phyloP scores from a whole-genome alignment of 2,888 invertebrate species.

The Pachycephus smyrnensis region DNA sequence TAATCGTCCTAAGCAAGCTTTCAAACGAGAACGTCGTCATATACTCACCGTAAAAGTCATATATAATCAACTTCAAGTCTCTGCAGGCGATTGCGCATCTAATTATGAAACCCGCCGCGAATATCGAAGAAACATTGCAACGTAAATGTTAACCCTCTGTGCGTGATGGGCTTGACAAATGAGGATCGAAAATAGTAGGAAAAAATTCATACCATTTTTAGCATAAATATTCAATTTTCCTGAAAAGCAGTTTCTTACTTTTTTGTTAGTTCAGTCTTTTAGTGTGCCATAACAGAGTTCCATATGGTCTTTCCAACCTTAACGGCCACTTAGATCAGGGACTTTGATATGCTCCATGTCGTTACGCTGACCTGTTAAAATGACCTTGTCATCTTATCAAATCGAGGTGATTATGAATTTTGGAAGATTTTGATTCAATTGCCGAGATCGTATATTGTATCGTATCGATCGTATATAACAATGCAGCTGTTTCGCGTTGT shows the following conservation, averaged over 20 bases:
- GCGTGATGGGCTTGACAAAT: not conserved
- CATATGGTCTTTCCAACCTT: not conserved
- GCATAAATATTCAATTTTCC: not conserved
- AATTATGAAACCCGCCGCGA: not conserved
- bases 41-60: not conserved
- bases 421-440: not conserved
- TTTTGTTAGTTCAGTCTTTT: not conserved
- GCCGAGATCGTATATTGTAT: not conserved
- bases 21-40: not conserved
- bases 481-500: not conserved
- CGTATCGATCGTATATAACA: not conserved
- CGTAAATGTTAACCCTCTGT: too few relatives aligned
- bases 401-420: not conserved
- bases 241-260: not conserved
- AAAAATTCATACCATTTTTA: not conserved
- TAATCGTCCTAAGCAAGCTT: not conserved
- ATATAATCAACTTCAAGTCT: not conserved
- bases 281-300: not conserved
- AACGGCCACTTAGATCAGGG: not conserved
- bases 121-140: too few relatives aligned
- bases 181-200: not conserved
- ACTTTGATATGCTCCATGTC: not conserved
- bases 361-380: not conserved
- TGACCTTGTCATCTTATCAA: not conserved
- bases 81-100: not conserved